Evolutionary conservation across 2,888 invertebrate species (phyloP).

Genomic region (Druceiella hillmani): DNA sequence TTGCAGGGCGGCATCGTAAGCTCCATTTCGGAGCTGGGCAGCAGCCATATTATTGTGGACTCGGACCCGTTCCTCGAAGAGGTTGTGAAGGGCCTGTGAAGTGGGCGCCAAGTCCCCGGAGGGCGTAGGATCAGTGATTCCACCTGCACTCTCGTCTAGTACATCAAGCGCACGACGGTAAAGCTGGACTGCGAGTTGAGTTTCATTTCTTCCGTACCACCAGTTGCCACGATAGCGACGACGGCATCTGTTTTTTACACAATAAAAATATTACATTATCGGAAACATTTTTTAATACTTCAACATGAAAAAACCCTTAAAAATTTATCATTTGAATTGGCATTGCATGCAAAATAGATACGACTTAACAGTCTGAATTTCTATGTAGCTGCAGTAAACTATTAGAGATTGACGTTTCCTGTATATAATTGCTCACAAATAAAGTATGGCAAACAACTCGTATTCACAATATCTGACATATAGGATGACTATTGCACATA

Average conservation of each 20-base stretch:
- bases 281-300: conserved; percentile 8
- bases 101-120: conserved; percentile 39
- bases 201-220: conserved; percentile 82
- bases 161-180: conserved; percentile 82
- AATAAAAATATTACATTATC: conserved; percentile 9
- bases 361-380: too few species aligned
- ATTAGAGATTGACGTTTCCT: too few species aligned
- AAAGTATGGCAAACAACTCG: too few species aligned
- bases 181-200: conserved; percentile 75
- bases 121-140: conserved; percentile 52
- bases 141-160: conserved; percentile 67
- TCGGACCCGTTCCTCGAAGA: conserved; percentile 75
- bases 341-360: too few species aligned
- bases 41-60: conserved; percentile 91
- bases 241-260: conserved; percentile 29
- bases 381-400: too few species aligned
- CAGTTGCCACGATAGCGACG: conserved; percentile 82
- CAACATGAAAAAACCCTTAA: conserved; percentile 4
- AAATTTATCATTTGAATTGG: too few species aligned
- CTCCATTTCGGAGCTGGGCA: conserved; percentile 83
- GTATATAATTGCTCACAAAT: too few species aligned
- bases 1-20: conserved; percentile 77
- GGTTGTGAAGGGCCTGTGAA: conserved; percentile 33
- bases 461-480: too few species aligned
- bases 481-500: too few species aligned